phyloP scores from a whole-genome alignment of 2,797 vertebrate species.

The Sandelia bainsii region DNA sequence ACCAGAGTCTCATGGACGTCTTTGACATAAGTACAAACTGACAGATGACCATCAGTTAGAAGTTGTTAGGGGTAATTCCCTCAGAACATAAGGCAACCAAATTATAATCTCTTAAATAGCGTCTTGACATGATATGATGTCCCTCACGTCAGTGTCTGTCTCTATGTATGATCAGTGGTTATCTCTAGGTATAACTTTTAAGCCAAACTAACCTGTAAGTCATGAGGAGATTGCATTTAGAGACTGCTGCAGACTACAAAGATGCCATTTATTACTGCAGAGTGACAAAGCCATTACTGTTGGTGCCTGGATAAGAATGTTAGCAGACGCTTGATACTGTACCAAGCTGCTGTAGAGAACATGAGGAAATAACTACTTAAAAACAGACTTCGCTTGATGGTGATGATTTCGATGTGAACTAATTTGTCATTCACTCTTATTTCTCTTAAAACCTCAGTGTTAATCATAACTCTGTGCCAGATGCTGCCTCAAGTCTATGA shows the following conservation, averaged over 20 bases:
- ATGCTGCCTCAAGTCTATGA: neutral
- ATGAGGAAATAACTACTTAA: neutral
- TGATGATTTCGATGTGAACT: neutral
- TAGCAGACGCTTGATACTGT: constrained; percentile 48
- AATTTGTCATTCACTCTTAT: neutral
- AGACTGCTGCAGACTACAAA: constrained; percentile 68
- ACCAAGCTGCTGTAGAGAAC: constrained; percentile 30
- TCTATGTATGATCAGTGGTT: neutral
- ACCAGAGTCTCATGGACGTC: neutral
- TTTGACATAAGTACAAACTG: constrained; percentile 12
- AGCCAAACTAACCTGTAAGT: constrained; percentile 47
- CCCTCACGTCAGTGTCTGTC: constrained; percentile 10
- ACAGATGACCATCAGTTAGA: constrained; percentile 20
- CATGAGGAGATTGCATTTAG: constrained; percentile 46
- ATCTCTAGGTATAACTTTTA: neutral
- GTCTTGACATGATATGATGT: constrained; percentile 59
- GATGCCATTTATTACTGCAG: constrained; percentile 60
- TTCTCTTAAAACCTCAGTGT: neutral
- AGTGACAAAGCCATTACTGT: constrained; percentile 72
- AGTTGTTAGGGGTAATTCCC: constrained; percentile 48
- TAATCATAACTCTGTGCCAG: neutral
- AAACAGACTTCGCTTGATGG: neutral
- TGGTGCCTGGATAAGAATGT: constrained; percentile 48
- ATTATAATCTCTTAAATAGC: constrained; percentile 80
- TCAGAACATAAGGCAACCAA: constrained; percentile 71